These are phyloP conservation scores for Standfussiana lucernea DNA, from an alignment of 2,888 invertebrate genomes.

Conservation along the genomic window DNA sequence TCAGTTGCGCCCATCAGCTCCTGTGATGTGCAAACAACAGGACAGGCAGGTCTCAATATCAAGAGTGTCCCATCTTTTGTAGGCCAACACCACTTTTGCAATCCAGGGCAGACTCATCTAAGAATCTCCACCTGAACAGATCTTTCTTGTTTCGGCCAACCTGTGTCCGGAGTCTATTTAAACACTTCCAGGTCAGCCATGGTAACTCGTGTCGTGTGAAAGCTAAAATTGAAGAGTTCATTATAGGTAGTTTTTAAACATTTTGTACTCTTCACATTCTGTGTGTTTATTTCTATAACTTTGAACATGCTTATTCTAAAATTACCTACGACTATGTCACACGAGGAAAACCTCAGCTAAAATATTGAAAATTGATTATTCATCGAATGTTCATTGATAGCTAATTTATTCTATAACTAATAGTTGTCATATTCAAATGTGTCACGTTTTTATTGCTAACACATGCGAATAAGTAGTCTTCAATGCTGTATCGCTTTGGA, in stretches of 20 bases:
- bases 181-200: not conserved
- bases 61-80: not conserved
- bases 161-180: not conserved
- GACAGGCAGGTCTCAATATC: not conserved
- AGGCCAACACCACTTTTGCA: not conserved
- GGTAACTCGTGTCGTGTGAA: not conserved
- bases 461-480: conserved; percentile 50
- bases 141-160: not conserved
- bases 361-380: conserved; percentile 37
- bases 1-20: not conserved
- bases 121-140: not conserved
- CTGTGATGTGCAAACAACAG: not conserved
- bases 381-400: conserved; percentile 45
- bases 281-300: not conserved
- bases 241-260: not conserved
- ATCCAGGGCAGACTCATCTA: not conserved
- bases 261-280: not conserved
- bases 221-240: not conserved
- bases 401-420: conserved; percentile 38
- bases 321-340: conserved; percentile 10
- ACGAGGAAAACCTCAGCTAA: conserved; percentile 52
- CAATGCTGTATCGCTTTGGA: conserved; percentile 23
- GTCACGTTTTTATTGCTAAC: conserved; percentile 63
- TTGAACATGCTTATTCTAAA: not conserved
- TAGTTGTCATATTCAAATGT: conserved; percentile 54